Percentiles rank a stretch among this genome's conserved stretches.
phyloP scores from a whole-genome alignment of 2,888 invertebrate genomes.

The Heliothis peltigera region DNA sequence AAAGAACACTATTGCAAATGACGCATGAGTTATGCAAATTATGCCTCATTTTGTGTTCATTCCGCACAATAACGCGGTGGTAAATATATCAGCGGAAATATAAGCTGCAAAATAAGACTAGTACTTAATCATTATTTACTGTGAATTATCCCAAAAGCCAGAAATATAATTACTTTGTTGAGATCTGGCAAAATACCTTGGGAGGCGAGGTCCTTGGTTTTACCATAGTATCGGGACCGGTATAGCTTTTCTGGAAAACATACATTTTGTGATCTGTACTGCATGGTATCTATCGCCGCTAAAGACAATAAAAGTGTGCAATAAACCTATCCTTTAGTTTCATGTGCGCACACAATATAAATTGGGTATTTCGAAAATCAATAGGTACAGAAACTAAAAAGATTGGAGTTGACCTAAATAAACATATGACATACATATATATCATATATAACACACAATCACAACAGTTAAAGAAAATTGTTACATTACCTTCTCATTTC shows the following conservation, averaged over 20 bases:
- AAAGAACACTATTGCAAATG: constrained; percentile 27
- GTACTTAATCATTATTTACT: constrained; percentile 40
- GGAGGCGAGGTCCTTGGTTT: constrained; percentile 66
- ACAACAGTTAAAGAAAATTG: constrained; percentile 29
- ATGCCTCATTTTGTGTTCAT: constrained; percentile 35
- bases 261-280: constrained; percentile 48
- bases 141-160: constrained; percentile 63
- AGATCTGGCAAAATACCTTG: constrained; percentile 63
- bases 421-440: constrained; percentile 50
- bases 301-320: not conserved
- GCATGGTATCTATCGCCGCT: constrained; percentile 7
- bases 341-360: constrained; percentile 27
- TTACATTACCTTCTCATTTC: constrained; percentile 22
- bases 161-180: constrained; percentile 49
- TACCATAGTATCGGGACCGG: constrained; percentile 70
- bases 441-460: constrained; percentile 23
- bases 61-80: constrained; percentile 37
- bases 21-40: constrained; percentile 35
- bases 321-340: constrained; percentile 27
- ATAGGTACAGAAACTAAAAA: constrained; percentile 61
- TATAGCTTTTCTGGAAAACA: constrained; percentile 74
- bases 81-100: constrained; percentile 37
- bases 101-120: constrained; percentile 60
- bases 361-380: constrained; percentile 11
- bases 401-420: constrained; percentile 65